Base-by-base conservation (phyloP, 2,797 vertebrate genomes). In the Alfaro cultratus region DNA sequence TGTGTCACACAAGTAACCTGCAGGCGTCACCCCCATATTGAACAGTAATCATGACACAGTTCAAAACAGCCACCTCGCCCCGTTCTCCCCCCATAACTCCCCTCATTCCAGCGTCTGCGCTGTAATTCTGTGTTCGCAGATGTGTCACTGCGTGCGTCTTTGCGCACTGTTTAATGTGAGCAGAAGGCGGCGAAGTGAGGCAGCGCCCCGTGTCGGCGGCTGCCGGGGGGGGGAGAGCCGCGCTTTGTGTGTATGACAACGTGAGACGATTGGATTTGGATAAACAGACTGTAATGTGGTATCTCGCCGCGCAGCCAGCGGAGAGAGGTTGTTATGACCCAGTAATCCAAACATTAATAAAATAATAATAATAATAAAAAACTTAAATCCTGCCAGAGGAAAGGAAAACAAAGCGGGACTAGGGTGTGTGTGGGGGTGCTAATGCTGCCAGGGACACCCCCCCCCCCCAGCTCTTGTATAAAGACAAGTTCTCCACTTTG, bases 261-360 rank as follows among this genome's bases (percentile, higher is more conserved):
- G 68, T 55, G 70, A 55, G 47, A 78, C 62, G 80, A 87, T 76
- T 78, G 77, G 75, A 78, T 91, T 85, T 76, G 83, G 81, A 84
- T 83, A 82, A 87, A 87, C 70, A 34, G 16, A 80, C 76, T 82
- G 79, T 83, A 75, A 77, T 85, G 76, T 70, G 71, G 74, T 76
- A 62, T 78, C 86, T 87, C 34, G n/a, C 26, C 43, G 36, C 36
- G 72, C 80, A 89, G 86, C 77, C 81, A 80, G 85, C 70, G 34
- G 79, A 81, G 76, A 82, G 76, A 82, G 80, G 68, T 80, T 78
- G 80, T 83, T 87, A 75, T 89, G 86, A 88, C 80, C 85, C 85
- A 77, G 80, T 83, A 82, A 87, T 89, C 85, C 85, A 86, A 88
- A 89, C 86, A 86, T 87, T 86, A 85, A 84, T 86, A 86, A 78